A percentile compares a stretch with the other conserved stretches of the same genome.
These are phyloP conservation scores for Sprattus sprattus DNA, from an alignment of 2,113 vertebrate genomes.

Conservation along the genomic window DNA sequence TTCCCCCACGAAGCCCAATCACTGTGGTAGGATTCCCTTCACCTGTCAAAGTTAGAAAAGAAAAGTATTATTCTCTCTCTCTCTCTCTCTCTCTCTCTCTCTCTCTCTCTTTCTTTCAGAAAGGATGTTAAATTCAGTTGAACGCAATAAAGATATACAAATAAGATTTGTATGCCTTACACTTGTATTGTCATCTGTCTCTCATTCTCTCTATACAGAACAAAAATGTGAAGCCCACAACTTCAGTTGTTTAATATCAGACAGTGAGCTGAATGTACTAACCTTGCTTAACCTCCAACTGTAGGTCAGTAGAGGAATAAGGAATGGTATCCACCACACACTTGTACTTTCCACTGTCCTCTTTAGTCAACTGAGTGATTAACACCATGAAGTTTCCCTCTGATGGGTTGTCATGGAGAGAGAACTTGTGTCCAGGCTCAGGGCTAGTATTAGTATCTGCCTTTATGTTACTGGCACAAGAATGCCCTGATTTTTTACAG, in stretches of 20 bases:
- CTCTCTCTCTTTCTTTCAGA: too few species aligned
- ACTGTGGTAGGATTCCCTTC: neutral
- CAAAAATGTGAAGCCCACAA: neutral
- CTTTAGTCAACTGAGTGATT: conserved; percentile 20
- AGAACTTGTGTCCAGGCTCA: conserved; percentile 5
- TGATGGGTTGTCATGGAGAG: neutral
- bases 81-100: too few species aligned
- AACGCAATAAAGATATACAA: too few species aligned
- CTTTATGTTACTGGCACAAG: neutral
- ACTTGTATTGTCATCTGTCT: neutral
- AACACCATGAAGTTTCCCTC: neutral
- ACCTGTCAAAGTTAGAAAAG: conserved; percentile 14
- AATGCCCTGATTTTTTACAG: neutral
- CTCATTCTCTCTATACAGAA: neutral
- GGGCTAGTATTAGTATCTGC: neutral
- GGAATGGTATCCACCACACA: neutral
- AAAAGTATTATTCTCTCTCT: neutral
- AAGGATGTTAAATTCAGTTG: too few species aligned
- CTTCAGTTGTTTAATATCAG: neutral
- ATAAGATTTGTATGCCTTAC: too few species aligned
- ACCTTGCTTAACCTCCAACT: neutral
- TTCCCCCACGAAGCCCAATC: neutral
- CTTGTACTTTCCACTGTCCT: conserved; percentile 22
- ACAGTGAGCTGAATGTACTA: neutral
- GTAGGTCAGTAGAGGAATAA: neutral